These are phyloP conservation scores for Heliconius charithonia DNA, from an alignment of 2,888 invertebrate genomes.

Conservation along the genomic window DNA sequence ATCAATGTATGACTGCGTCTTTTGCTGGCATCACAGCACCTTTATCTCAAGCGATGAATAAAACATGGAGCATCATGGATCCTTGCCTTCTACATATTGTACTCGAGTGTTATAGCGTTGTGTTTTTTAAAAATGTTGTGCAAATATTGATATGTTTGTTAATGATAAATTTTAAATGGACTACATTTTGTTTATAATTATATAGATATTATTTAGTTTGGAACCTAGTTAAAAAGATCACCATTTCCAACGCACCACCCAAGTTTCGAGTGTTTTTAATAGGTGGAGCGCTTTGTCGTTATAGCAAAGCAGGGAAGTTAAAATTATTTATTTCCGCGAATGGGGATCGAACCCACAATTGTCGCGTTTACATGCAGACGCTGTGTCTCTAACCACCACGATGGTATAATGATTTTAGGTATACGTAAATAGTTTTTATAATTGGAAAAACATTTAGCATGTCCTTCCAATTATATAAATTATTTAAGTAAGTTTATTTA, in stretches of 20 bases:
- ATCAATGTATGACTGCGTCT: slow-evolving; percentile 69
- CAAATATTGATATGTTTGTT: not conserved
- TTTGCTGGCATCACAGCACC: slow-evolving; percentile 65
- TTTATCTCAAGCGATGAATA: slow-evolving; percentile 73
- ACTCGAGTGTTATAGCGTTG: slow-evolving; percentile 44
- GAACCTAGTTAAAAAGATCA: not conserved
- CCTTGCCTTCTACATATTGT: slow-evolving; percentile 48
- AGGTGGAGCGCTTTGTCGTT: not conserved
- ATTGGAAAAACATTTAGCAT: no score
- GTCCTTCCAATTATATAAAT: no score
- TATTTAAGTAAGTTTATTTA: no score
- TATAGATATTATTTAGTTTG: not conserved
- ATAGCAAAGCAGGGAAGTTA: not conserved
- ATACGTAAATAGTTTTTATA: not conserved
- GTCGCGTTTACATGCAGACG: not conserved
- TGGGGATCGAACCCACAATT: not conserved
- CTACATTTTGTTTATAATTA: not conserved
- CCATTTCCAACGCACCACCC: not conserved
- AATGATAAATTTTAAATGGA: not conserved
- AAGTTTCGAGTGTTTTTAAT: not conserved
- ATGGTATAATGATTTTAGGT: not conserved
- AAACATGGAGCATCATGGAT: slow-evolving; percentile 70
- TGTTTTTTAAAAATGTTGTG: slow-evolving; percentile 15
- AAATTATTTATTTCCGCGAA: not conserved
- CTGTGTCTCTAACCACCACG: not conserved